phyloP scores from a whole-genome alignment of 2,888 invertebrate species.

The Orthosia cruda region DNA sequence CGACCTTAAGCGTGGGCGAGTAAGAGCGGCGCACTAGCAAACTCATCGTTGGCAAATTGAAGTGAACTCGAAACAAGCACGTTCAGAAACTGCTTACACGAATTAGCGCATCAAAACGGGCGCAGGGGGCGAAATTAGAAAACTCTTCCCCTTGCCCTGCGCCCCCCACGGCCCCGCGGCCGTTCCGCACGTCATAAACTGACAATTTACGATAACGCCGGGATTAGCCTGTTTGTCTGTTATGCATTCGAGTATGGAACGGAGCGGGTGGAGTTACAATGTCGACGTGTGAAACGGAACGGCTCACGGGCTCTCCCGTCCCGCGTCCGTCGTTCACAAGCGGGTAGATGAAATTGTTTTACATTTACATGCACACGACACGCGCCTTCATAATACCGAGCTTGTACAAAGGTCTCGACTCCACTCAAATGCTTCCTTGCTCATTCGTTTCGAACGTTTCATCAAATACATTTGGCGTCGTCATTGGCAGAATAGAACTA shows the following conservation, averaged over 20 bases:
- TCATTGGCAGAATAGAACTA: conserved; percentile 70
- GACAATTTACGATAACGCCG: conserved; percentile 92
- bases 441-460: conserved; percentile 73
- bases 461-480: conserved; percentile 75
- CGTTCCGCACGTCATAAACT: conserved; percentile 92
- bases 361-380: conserved; percentile 82
- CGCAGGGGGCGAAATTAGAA: conserved; percentile 91
- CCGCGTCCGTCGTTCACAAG: conserved; percentile 63
- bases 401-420: conserved; percentile 69
- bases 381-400: conserved; percentile 74
- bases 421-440: conserved; percentile 66
- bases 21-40: conserved; percentile 71
- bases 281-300: conserved; percentile 80
- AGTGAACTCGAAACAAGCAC: conserved; percentile 90
- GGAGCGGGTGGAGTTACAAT: conserved; percentile 75
- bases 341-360: conserved; percentile 80
- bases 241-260: conserved; percentile 86
- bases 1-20: conserved; percentile 70
- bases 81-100: conserved; percentile 92
- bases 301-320: conserved; percentile 66
- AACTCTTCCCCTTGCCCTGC: conserved; percentile 83
- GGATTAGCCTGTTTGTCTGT: conserved; percentile 92
- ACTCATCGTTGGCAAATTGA: conserved; percentile 79
- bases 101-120: conserved; percentile 91
- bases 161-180: conserved; percentile 77